Base-by-base conservation (phyloP, 2,888 invertebrate genomes). In the Chironomus tentans region DNA sequence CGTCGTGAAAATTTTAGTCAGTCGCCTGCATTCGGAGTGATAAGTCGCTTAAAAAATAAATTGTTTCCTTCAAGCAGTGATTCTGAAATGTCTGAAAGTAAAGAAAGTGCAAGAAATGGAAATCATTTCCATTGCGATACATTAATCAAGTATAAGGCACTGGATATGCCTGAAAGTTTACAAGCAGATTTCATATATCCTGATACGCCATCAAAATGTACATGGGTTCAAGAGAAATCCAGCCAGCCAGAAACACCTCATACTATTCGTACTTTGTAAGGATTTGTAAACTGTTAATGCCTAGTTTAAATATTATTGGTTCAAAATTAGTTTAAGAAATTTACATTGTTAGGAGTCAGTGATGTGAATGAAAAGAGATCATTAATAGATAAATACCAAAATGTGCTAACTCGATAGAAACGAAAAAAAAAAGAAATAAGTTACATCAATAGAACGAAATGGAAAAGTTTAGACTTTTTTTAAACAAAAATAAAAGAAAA, bases 241-340 rank as follows among this genome's bases (percentile, higher is more conserved):
- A 21, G 15, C 10, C 48, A 76, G 18, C 21, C 21, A 10, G 22
- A 6, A 48, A 38, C 68, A n/a, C 69, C 69, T 12, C 76, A 76
- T 69, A 22, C 76, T 15, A 12, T n/a, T 5, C 24, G 76, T 21
- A 18, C 76, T 69, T 76, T 76, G 76, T 76, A 38, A 76, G 76
- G 24, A 46, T 38, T 15, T 24, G 1, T 15, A 7, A 1, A 4
- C n/a, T 28, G 1, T 46, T 18, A 46, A 73, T 71, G 6, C 22
- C 50, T 13, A 71, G 38, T 71, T 13, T n/a, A 21, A 70, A 70
- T n/a, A 69, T 69, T 69, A 18, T 38, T 15, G 24, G 46, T 18
- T 10, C n/a, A 68, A 22, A 70, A 70, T 15, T 38, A 38, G 38
- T 38, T 38, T 38, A 38, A 38, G 38, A 10, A 38, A 38, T 38